Base-by-base conservation (phyloP, 2,888 invertebrate genomes). In the Chymomyza amoena region DNA sequence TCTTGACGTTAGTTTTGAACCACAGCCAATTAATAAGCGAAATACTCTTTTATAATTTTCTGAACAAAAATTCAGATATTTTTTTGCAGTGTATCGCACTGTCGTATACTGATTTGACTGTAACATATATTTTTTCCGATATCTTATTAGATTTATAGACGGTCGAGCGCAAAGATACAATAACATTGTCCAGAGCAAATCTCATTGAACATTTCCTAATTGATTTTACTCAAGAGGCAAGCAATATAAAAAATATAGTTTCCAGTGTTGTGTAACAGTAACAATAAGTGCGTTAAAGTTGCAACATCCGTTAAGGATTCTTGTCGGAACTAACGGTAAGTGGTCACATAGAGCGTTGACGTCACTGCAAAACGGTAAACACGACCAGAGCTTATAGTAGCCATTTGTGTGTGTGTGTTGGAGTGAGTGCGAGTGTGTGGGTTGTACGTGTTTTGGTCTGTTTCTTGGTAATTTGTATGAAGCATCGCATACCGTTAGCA, bases 101-200 rank as follows among this genome's bases (percentile, higher is more conserved):
- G 32, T 32, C 32, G 32, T 6, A 25, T 25, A 25, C 25, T 2
- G 3, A 3, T 4, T 25, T 7, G 32, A 32, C 32, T 7, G 32
- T 32, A 6, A 32, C 2, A 9, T 7, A 32, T 32, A 7, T 32
- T 32, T 32, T 32, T 9, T 0, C 32, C 32, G 4, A 7, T 32
- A 18, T 54, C 4, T 54, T 54, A 66, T 56, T 70, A 61, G 75
- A 77, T 79, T 85, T 85, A 77, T 79, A 64, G 72, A 66, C 79
- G 86, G 79, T 85, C 83, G 67, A 67, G 72, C 67, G 76, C 68
- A 62, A 81, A 78, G 83, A 83, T 81, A 72, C 81, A 83, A 81
- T 81, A 84, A 75, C 70, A 81, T 77, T 54, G 18, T 51, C 63
- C 64, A 65, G 65, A 72, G 75, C 65, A 74, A 72, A 72, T 71